phyloP scores from a whole-genome alignment of 2,888 invertebrate genomes.

The Meliscaeva auricollis region DNA sequence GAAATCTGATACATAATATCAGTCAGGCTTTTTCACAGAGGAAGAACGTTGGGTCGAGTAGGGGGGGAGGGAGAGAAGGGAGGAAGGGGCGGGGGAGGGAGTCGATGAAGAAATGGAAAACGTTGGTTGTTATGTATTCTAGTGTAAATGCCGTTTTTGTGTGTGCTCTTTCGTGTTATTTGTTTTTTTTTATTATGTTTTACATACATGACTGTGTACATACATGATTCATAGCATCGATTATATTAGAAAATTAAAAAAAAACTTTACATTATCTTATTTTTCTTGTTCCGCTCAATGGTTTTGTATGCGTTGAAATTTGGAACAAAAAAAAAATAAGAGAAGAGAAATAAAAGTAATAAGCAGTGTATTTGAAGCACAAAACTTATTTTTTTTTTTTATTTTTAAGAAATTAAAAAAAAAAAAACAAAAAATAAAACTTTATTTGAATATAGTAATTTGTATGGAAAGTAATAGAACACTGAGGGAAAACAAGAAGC shows the following conservation, averaged over 20 bases:
- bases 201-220: constrained; percentile 5
- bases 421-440: too few relatives aligned
- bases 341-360: too few relatives aligned
- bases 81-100: not conserved
- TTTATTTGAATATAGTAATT: too few relatives aligned
- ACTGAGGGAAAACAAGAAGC: too few relatives aligned
- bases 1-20: constrained; percentile 74
- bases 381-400: too few relatives aligned
- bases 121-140: constrained; percentile 54
- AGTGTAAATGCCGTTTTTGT: constrained; percentile 62
- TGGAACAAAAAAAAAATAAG: not conserved
- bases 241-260: constrained; percentile 50
- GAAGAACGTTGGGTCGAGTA: not conserved
- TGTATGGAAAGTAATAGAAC: too few relatives aligned
- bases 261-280: not conserved
- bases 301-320: not conserved
- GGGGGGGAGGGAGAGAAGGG: not conserved
- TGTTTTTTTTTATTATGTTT: constrained; percentile 7
- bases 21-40: constrained; percentile 32
- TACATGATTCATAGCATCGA: constrained; percentile 68
- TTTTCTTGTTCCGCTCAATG: not conserved
- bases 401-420: too few relatives aligned
- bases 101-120: constrained; percentile 66
- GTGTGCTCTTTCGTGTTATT: constrained; percentile 44
- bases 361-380: too few relatives aligned